A percentile compares a stretch with the other conserved stretches of the same genome.
These are phyloP conservation scores for Ammodytes dubius DNA, from an alignment of 2,113 vertebrate species.

Conservation along the genomic window DNA sequence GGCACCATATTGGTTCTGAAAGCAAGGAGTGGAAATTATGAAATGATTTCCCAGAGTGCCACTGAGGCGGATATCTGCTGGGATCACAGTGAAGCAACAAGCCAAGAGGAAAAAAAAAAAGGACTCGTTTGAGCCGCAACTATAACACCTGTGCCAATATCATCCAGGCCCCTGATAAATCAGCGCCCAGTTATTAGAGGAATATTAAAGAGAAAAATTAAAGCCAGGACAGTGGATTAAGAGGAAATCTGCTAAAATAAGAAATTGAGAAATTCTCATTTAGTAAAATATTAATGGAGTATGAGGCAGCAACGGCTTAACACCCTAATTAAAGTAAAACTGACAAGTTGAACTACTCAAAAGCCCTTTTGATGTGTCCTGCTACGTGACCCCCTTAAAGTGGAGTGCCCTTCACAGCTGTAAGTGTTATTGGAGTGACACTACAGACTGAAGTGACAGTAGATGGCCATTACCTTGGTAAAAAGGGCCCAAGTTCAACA, in stretches of 20 bases:
- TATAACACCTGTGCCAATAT: neutral
- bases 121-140: neutral
- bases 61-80: no score
- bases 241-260: neutral
- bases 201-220: neutral
- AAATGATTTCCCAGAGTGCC: neutral
- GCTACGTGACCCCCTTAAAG: slow-evolving; percentile 9
- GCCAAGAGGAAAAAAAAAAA: neutral
- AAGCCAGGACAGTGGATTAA: neutral
- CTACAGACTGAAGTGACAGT: neutral
- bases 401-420: neutral
- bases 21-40: neutral
- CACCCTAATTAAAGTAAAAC: neutral
- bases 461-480: neutral
- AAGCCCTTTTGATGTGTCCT: neutral
- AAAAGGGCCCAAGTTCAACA: neutral
- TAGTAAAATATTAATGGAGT: neutral
- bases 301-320: neutral
- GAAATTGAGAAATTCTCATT: neutral
- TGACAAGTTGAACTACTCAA: neutral
- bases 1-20: neutral
- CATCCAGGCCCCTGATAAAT: neutral
- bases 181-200: neutral
- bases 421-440: neutral
- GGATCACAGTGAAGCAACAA: neutral